A percentile compares a stretch with the other conserved stretches of the same genome.
Conservation (phyloP, 2,888 invertebrate genomes). For the Epistrophe eligans region DNA sequence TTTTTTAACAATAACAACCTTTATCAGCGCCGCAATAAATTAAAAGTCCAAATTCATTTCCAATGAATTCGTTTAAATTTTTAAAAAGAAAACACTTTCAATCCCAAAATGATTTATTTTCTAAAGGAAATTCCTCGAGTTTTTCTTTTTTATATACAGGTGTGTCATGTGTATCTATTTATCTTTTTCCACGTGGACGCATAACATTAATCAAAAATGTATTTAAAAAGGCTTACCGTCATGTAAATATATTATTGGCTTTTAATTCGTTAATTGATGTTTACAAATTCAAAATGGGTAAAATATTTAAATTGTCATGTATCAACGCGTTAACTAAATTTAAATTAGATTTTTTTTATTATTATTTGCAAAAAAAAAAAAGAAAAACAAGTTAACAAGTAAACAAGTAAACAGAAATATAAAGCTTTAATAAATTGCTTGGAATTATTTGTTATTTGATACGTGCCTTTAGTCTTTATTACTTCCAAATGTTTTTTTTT, state of each 20-base stretch:
- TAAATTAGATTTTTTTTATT: conserved; percentile 38
- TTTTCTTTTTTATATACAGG: neutral
- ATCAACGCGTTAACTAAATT: conserved; percentile 1
- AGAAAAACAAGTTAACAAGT: neutral
- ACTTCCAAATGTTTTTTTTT: too few relatives aligned
- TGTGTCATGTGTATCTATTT: neutral
- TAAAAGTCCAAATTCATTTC: neutral
- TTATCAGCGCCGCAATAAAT: neutral
- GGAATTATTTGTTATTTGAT: conserved; percentile 1
- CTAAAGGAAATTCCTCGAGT: neutral
- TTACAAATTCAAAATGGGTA: conserved; percentile 17
- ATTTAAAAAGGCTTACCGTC: conserved; percentile 20
- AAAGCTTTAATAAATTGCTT: neutral
- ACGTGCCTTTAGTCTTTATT: neutral
- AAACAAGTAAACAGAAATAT: neutral
- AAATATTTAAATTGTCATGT: conserved; percentile 29
- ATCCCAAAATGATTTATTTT: neutral
- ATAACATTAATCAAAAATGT: conserved; percentile 50
- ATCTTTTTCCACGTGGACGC: conserved; percentile 11
- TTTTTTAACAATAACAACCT: too few relatives aligned
- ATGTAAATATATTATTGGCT: conserved; percentile 17
- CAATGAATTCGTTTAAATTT: conserved; percentile 7
- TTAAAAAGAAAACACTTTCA: neutral
- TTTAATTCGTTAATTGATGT: conserved; percentile 40
- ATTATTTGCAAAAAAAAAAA: neutral